Base-by-base conservation (phyloP, 2,888 invertebrate genomes). In the Pycnomerus fuliginosus region DNA sequence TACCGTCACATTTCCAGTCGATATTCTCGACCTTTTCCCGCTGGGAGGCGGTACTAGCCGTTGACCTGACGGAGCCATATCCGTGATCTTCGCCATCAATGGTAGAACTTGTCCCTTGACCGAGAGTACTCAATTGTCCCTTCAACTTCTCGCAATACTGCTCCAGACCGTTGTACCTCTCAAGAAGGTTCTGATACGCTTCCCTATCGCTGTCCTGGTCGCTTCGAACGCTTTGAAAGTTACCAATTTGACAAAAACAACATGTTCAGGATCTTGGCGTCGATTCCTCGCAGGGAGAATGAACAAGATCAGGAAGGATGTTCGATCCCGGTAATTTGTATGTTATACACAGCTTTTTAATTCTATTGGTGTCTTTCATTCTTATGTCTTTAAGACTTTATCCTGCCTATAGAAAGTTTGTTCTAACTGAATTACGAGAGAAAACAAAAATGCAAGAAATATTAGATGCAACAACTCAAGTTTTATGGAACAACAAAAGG, bases 251-350 rank as follows among this genome's bases (percentile, higher is more conserved):
- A 90, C 53, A 87, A 89, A 64, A 76, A 82, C 48, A 85, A 91
- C 61, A 85, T 96, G 73, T 88, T 93, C 62, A 83, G 84, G 46
- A 83, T 97, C 16, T 73, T 98, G 38, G 87, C 96, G 1, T 87
- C 90, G 4, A 84, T 99, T 50, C 74, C 99, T 16, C 96, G 97
- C 65, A 75, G 98, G 41, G 99, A 99, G 1, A 99, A 99, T 70
- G 82, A 76, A 15, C 74, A 77, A 39, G 82, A 86, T 56, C 76
- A 79, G 28, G 87, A 88, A 58, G 80, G 81, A 14, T 83, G 84
- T 65, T 75, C 74, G 44, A 84, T 89, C 55, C 73, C 76, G 40
- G 85, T 86, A 69, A 75, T 78, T 71, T 11, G 3, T 14, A 14
- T 45, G 2, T n/a, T 22, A 27, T 23, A 38, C 16, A n/a, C 17